Evolutionary conservation across 2,797 vertebrate genomes (phyloP), one percentile per base, ranked within the genome.

Genomic region (Silurus lanzhouensis): DNA sequence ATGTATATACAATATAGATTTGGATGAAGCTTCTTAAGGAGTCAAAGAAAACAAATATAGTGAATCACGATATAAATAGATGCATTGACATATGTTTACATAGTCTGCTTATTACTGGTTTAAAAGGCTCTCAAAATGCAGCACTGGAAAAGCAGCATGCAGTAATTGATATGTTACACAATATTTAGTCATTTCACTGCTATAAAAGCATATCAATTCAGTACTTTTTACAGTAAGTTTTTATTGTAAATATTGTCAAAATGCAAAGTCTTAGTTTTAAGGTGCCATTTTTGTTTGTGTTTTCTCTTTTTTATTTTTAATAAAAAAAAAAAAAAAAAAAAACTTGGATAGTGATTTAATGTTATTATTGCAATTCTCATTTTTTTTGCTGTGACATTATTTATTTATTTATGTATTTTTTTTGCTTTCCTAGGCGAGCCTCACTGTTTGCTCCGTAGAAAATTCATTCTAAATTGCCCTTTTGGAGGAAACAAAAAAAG

Each of bases 401-500:
- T 38, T 38, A 38, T 38, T 38, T 38, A 38, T 38, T 38, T 4
- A 38, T 5, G 3, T 38, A 38, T 38, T 38, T 38, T 38, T 38
- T 38, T 38, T 72, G 25, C 61, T 46, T 83, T 55, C 58, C 63
- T 81, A 87, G 80, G 87, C 75, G 13, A 83, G 61, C 57, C 68
- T 68, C 71, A 72, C 84, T 75, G 25, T 85, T 85, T 85, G 48
- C 71, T 83, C 38, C 44, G 68, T 80, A 75, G 70, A 83, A 86
- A 86, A 87, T 71, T 2, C 68, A 84, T 88, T 85, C 72, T 88
- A 88, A 88, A 88, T 86, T 84, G 81, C 46, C 74, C 25, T 58
- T 82, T 83, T 38, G 68, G 68, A 46, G 76, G 58, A 86, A 81
- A 86, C 80, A 81, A 88, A 82, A 82, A 79, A 66, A 87, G 82